Percentiles rank a stretch among this genome's conserved stretches.
phyloP scores from a whole-genome alignment of 2,113 vertebrate species.

The Epinephelus moara region DNA sequence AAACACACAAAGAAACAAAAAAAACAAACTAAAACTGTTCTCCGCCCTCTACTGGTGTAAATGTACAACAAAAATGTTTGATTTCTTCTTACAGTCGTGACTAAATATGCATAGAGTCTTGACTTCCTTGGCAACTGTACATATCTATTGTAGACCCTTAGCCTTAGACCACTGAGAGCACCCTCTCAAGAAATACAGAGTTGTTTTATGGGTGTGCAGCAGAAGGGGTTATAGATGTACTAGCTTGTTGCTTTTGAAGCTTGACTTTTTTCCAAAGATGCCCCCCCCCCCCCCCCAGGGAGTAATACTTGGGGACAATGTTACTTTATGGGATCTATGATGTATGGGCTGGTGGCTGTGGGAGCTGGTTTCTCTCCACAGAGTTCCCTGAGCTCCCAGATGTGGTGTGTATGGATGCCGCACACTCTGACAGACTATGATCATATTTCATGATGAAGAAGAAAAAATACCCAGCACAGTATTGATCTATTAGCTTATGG shows the following conservation, averaged over 20 bases:
- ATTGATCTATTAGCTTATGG: slow-evolving; percentile 43
- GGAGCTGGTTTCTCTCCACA: slow-evolving; percentile 23
- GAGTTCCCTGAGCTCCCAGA: slow-evolving; percentile 16
- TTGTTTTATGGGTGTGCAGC: slow-evolving; percentile 23
- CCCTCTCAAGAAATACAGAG: slow-evolving; percentile 18
- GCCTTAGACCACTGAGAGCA: slow-evolving; percentile 18
- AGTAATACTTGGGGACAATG: slow-evolving; percentile 39
- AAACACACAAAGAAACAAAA: too few species aligned
- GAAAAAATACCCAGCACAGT: slow-evolving; percentile 8
- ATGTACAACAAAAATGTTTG: background rate
- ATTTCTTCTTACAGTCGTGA: background rate
- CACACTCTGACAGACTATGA: slow-evolving; percentile 40
- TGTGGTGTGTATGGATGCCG: slow-evolving; percentile 27
- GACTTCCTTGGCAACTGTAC: background rate
- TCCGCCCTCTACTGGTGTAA: background rate
- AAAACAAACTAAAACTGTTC: background rate
- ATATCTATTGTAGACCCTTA: background rate
- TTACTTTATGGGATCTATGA: slow-evolving; percentile 48
- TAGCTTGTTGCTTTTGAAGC: slow-evolving; percentile 48
- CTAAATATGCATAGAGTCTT: background rate
- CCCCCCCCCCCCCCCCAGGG: slow-evolving; percentile 3
- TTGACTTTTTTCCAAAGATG: slow-evolving; percentile 11
- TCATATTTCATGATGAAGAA: slow-evolving; percentile 56
- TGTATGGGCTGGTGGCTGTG: slow-evolving; percentile 38
- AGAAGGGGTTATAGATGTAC: slow-evolving; percentile 43